Base-by-base conservation (phyloP, 2,113 vertebrate species). In the Etheostoma spectabile region DNA sequence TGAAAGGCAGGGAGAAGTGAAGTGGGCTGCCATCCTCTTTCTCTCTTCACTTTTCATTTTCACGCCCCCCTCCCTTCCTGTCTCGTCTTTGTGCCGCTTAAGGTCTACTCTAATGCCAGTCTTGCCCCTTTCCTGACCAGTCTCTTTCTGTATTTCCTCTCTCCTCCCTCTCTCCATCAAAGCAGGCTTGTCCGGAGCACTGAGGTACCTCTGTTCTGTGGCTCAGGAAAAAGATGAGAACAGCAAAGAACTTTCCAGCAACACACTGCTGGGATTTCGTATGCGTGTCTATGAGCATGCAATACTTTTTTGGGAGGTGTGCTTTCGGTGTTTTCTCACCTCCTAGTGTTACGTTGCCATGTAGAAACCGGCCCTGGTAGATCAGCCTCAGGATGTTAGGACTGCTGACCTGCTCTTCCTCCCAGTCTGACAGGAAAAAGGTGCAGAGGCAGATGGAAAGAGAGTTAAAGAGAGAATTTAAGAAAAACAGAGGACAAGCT, bases 361-460 rank as follows among this genome's bases (percentile, higher is more conserved):
- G 98, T 85, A 99, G 96, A 96, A 99, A 99, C 62, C 98, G 96
- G 85, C 98, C 98, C 96, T 99, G 98, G 96, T 98, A 99, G 96
- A 99, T 99, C 92, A 99, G 96, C 84, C 98, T 94, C 83, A 99
- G 96, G 92, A 99, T 99, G 93, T 96, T 97, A 77, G 98, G 98
- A 94, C 98, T 99, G 96, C 97, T 98, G 92, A 99, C 98, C 90
- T 98, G 97, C 60, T 99, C 98, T 91, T 99, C 97, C 92, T 98
- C 98, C 98, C 98, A 99, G 76, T 99, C 98, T 99, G 94, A 78
- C 82, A 84, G 42, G 76, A 69, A 73, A 86, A 69, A 30, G 46
- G 18, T n/a, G 42, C 38, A 62, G n/a, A 77, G 27, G 45, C 35
- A 35, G 38, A 80, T 4, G 13, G 67, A 75, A 56, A 72, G 38